A percentile compares a stretch with the other conserved stretches of the same genome.
Evolutionary conservation across 2,888 invertebrate species (phyloP).

Genomic region (Apamea epomidion): DNA sequence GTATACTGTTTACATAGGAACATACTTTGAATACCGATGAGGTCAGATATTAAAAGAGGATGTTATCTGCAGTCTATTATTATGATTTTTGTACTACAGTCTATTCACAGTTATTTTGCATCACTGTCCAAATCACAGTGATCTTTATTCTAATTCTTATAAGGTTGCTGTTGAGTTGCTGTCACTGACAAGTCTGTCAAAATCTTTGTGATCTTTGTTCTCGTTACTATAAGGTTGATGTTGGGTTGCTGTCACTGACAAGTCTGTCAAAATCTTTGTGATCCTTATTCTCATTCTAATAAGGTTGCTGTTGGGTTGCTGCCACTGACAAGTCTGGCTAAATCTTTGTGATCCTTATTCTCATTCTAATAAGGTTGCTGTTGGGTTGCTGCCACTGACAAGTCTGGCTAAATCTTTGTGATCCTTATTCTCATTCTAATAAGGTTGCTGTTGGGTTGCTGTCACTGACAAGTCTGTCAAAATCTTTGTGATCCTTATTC

Average conservation of each 20-base stretch:
- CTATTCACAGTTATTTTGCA: neutral
- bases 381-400: neutral
- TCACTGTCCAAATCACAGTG: neutral
- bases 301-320: neutral
- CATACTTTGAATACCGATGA: neutral
- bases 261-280: neutral
- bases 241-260: neutral
- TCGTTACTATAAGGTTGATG: neutral
- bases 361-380: neutral
- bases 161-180: neutral
- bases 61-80: neutral
- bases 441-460: neutral
- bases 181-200: neutral
- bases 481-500: neutral
- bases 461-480: neutral
- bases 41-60: neutral
- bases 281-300: neutral
- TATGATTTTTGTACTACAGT: neutral
- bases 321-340: neutral
- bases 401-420: no score
- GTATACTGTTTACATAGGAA: conserved; percentile 12
- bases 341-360: no score
- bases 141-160: neutral
- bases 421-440: neutral
- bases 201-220: no score